Evolutionary conservation across 2,797 vertebrate species (phyloP), one percentile per base, ranked within the genome.

Genomic region (Melanotaenia boesemani): DNA sequence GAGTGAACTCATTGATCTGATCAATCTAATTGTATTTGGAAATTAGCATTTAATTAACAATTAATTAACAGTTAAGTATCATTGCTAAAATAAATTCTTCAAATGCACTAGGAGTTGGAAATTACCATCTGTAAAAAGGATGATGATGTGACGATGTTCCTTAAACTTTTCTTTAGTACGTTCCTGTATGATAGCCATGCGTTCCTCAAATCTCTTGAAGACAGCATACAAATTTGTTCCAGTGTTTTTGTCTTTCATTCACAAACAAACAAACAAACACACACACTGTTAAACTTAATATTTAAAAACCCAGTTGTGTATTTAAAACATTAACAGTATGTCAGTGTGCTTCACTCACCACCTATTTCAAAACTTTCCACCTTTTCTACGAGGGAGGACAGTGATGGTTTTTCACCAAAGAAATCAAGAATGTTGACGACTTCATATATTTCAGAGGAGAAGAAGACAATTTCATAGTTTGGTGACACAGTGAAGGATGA

Each of bases 391-490:
- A 85, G 1, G 0, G 2, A 0, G 0, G 0, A 3, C 8, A 15
- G 56, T 5, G 0, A 0, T 11, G 34, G 9, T 1, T 7, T 55
- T 0, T 2, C 0, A 0, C 74, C 30, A 9, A 77, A 12, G 57
- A 85, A 88, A 36, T 91, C 64, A 2, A 83, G 6, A 76, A 94
- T 93, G 36, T 50, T 77, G 70, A 83, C 73, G 56, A 84, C 34
- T 70, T 67, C 18, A 8, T 5, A 3, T 12, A 88, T 2, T 0
- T 80, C 65, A 24, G 89, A 72, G 9, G 91, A 89, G 72, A 94
- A 94, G 58, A 93, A 92, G 24, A 82, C 0, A 1, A 94, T 79
- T 12, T 93, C 88, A 70, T 94, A 94, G 73, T 94, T 93, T 70
- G 93, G 93, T 52, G 58, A 59, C 58, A 91, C 88, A 0, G 5